phyloP scores from a whole-genome alignment of 2,113 vertebrate genomes.

The Hypanus sabinus region DNA sequence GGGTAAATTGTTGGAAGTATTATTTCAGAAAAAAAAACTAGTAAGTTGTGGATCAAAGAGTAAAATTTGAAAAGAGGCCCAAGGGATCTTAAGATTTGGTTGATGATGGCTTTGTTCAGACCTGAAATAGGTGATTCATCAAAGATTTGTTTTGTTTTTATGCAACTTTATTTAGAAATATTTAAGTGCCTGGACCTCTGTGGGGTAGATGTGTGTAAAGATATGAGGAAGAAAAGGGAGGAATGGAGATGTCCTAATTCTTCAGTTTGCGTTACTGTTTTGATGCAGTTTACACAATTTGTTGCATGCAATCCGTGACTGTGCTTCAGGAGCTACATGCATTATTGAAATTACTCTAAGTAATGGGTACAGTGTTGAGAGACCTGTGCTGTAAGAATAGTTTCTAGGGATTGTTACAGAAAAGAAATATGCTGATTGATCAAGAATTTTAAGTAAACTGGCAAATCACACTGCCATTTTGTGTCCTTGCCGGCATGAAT shows the following conservation, averaged over 20 bases:
- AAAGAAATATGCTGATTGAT: not conserved
- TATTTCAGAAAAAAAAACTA: not conserved
- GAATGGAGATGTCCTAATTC: not conserved
- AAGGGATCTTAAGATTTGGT: too few species aligned
- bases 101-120: not conserved
- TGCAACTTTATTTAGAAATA: not conserved
- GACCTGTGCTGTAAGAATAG: not conserved
- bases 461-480: not conserved
- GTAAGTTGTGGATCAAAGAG: too few species aligned
- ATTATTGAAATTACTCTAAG: not conserved
- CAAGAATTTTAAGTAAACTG: not conserved
- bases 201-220: not conserved
- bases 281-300: not conserved
- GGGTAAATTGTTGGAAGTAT: not conserved
- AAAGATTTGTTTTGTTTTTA: not conserved
- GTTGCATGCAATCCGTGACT: not conserved
- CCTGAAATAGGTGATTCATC: not conserved
- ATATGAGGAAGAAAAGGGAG: not conserved
- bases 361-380: not conserved
- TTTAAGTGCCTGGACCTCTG: not conserved
- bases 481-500: not conserved
- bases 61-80: too few species aligned
- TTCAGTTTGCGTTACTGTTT: too few species aligned
- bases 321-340: not conserved
- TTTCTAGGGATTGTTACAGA: not conserved